A percentile compares a stretch with the other conserved stretches of the same genome.
Conservation (phyloP, 2,797 vertebrate genomes). For the Ataeniobius toweri region DNA sequence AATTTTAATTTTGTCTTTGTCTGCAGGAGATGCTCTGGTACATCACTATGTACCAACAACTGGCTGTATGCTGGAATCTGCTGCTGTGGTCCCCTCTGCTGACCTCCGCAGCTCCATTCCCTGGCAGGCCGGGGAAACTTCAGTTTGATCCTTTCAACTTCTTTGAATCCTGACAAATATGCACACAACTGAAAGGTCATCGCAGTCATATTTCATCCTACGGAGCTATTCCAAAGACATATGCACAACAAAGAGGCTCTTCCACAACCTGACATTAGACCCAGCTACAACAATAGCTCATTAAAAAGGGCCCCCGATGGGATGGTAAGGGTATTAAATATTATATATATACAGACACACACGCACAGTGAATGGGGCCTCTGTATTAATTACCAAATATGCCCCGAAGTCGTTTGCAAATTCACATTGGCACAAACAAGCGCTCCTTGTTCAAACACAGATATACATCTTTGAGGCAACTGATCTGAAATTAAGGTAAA, state of each 20-base stretch:
- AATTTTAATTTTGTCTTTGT: constrained; percentile 98
- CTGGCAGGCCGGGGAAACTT: constrained; percentile 89
- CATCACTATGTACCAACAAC: constrained; percentile 93
- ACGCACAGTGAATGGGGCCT: constrained; percentile 51
- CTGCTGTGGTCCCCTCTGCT: constrained; percentile 83
- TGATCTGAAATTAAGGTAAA: constrained; percentile 71
- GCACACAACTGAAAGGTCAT: constrained; percentile 96
- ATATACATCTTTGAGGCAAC: constrained; percentile 68
- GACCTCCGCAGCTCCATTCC: constrained; percentile 92
- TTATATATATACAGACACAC: constrained; percentile 63
- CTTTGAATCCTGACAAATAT: constrained; percentile 97
- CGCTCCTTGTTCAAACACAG: constrained; percentile 75
- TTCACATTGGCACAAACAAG: constrained; percentile 79
- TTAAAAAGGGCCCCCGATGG: constrained; percentile 88
- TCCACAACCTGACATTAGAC: constrained; percentile 89
- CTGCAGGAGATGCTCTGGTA: constrained; percentile 87
- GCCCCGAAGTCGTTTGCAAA: constrained; percentile 78
- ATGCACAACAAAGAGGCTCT: constrained; percentile 91
- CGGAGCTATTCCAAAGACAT: constrained; percentile 89
- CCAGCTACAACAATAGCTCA: constrained; percentile 86
- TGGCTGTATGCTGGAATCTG: constrained; percentile 88
- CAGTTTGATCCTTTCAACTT: constrained; percentile 96
- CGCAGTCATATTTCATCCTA: constrained; percentile 92
- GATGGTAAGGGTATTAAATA: constrained; percentile 82
- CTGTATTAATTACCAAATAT: constrained; percentile 82